phyloP scores from a whole-genome alignment of 2,797 vertebrate genomes.

The Iguana delicatissima region DNA sequence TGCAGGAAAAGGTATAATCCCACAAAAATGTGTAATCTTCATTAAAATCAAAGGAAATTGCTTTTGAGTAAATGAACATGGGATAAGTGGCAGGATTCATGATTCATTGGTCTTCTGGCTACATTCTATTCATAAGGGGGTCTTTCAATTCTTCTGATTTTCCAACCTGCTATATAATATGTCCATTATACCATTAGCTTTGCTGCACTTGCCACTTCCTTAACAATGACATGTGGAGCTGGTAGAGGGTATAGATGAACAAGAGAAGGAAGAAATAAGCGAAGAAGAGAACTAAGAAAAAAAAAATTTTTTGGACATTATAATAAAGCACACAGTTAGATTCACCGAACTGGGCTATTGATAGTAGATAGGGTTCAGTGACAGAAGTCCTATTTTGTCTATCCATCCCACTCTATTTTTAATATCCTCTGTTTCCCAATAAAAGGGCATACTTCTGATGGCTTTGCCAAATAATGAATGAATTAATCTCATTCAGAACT shows the following conservation, averaged over 20 bases:
- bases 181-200: not conserved
- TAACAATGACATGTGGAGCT: not conserved
- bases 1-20: not conserved
- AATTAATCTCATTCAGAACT: not conserved
- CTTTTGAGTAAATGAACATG: not conserved
- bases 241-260: not conserved
- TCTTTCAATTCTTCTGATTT: not conserved
- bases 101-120: not conserved
- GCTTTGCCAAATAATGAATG: not conserved
- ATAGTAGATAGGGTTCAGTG: not conserved
- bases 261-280: not conserved
- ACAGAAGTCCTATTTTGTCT: not conserved
- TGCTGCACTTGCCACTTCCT: too few species aligned
- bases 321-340: not conserved
- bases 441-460: not conserved
- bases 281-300: not conserved
- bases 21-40: not conserved
- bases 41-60: not conserved
- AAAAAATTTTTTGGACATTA: not conserved
- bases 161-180: not conserved
- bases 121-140: not conserved
- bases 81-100: not conserved
- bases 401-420: not conserved
- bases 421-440: not conserved
- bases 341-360: not conserved